phyloP scores from a whole-genome alignment of 2,888 invertebrate genomes.

The Stenodera caucasica region DNA sequence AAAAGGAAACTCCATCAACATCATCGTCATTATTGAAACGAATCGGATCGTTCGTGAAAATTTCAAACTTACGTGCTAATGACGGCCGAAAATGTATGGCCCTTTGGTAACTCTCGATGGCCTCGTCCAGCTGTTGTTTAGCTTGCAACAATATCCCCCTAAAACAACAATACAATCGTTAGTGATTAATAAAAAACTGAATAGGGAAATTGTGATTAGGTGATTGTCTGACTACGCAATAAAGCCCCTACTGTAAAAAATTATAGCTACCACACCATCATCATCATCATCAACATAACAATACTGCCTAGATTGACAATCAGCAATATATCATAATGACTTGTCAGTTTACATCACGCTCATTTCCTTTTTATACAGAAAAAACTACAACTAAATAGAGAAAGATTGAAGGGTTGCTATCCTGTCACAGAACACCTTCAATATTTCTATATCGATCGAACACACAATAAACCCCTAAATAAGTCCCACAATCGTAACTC shows the following conservation, averaged over 20 bases:
- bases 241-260: constrained; percentile 22
- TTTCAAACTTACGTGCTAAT: constrained; percentile 79
- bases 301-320: constrained; percentile 41
- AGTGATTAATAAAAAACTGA: constrained; percentile 6
- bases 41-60: too few relatives aligned
- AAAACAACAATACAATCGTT: constrained; percentile 57
- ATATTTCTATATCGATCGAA: constrained; percentile 30
- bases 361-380: constrained; percentile 39
- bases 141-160: constrained; percentile 92
- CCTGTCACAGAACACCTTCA: too few relatives aligned
- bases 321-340: constrained; percentile 42
- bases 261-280: constrained; percentile 12
- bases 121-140: constrained; percentile 82
- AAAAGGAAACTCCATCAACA: not conserved
- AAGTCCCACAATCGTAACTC: too few relatives aligned
- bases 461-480: constrained; percentile 38
- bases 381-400: not conserved
- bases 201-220: not conserved
- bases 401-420: constrained; percentile 14
- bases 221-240: constrained; percentile 19
- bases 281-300: constrained; percentile 18
- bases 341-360: constrained; percentile 39
- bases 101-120: constrained; percentile 86
- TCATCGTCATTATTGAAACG: too few relatives aligned
- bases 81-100: constrained; percentile 93